phyloP scores from a whole-genome alignment of 2,797 vertebrate species.

The Enteromius trimaculatus region DNA sequence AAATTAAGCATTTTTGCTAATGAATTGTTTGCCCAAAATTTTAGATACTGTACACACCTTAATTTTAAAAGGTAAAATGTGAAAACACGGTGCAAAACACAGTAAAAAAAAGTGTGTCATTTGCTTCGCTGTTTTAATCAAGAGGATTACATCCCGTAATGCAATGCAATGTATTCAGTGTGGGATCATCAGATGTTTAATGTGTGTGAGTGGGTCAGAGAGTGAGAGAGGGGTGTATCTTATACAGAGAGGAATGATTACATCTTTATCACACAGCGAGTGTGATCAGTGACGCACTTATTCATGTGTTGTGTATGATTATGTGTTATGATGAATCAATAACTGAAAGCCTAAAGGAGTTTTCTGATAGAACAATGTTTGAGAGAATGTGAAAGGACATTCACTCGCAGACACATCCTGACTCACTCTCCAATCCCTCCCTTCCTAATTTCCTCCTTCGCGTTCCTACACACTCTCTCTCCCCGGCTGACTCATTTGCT shows the following conservation, averaged over 20 bases:
- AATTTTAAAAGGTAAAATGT: neutral
- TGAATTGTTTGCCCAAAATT: neutral
- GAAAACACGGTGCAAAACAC: neutral
- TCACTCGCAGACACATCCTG: neutral
- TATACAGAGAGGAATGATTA: neutral
- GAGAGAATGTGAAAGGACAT: neutral
- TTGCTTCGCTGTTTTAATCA: conserved; percentile 15
- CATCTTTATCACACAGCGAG: neutral
- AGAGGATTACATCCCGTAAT: conserved; percentile 17
- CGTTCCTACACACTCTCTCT: conserved; percentile 14
- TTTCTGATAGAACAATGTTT: conserved; percentile 61
- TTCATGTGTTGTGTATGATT: neutral
- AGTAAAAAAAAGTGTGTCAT: neutral
- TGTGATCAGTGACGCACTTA: neutral
- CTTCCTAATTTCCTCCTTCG: conserved; percentile 18
- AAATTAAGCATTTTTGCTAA: neutral
- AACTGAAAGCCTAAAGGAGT: conserved; percentile 76
- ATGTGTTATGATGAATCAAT: conserved; percentile 37
- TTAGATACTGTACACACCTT: too few species aligned
- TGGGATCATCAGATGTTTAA: conserved; percentile 15
- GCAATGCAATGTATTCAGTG: neutral
- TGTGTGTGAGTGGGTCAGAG: conserved; percentile 8
- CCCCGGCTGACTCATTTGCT: conserved; percentile 50
- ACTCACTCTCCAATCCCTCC: neutral
- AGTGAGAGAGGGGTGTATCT: neutral